phyloP scores from a whole-genome alignment of 2,113 vertebrate species.

The Sylvia atricapilla region DNA sequence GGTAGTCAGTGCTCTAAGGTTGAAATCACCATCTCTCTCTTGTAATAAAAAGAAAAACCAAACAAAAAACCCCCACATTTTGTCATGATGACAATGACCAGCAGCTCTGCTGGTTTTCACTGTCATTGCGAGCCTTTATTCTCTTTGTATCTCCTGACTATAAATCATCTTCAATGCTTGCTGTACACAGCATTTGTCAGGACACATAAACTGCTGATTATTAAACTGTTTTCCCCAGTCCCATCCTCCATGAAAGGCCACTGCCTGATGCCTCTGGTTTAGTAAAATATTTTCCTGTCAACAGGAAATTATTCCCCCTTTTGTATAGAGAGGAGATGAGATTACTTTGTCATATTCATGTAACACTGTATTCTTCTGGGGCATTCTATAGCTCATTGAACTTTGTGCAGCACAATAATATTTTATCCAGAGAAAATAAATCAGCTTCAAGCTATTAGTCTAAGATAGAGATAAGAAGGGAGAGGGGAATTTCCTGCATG shows the following conservation, averaged over 20 bases:
- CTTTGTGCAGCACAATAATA: background rate
- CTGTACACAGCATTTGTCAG: background rate
- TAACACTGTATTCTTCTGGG: background rate
- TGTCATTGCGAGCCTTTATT: background rate
- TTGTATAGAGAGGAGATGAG: background rate
- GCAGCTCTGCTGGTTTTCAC: background rate
- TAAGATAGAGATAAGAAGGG: background rate
- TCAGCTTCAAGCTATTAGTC: background rate
- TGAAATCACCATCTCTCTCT: background rate
- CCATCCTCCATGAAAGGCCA: background rate
- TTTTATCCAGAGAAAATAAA: background rate
- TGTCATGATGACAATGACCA: background rate
- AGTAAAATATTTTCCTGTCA: slow-evolving; percentile 3
- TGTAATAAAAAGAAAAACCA: background rate
- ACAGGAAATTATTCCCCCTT: slow-evolving; percentile 19
- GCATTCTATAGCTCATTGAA: background rate
- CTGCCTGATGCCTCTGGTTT: background rate
- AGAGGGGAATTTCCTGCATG: background rate
- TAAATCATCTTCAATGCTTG: background rate
- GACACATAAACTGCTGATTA: background rate
- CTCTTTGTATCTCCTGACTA: background rate
- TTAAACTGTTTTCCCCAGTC: background rate
- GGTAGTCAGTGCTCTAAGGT: background rate
- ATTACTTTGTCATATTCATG: background rate
- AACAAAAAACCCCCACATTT: background rate